Evolutionary conservation across 2,888 invertebrate species (phyloP).

Genomic region (Aelia acuminata): DNA sequence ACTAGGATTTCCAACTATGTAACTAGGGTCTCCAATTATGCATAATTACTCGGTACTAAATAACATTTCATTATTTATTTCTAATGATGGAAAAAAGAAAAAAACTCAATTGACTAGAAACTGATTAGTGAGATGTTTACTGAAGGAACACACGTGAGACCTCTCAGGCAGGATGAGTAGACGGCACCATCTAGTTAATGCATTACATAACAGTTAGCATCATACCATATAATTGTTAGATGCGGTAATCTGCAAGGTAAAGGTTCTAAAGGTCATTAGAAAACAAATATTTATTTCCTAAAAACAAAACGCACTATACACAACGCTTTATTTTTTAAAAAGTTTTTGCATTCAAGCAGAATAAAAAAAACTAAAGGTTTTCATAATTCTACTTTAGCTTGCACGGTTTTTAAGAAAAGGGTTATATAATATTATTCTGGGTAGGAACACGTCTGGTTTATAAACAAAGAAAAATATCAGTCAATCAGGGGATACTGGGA

Average conservation of each 20-base stretch:
- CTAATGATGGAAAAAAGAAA: background rate
- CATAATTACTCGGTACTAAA: background rate
- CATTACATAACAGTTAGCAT: background rate
- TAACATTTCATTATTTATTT: background rate
- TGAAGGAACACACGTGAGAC: background rate
- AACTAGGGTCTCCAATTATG: background rate
- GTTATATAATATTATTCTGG: too few species aligned
- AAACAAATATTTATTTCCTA: too few species aligned
- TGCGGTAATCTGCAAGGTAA: background rate
- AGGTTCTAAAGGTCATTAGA: too few species aligned
- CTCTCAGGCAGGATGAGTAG: background rate
- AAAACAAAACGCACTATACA: background rate
- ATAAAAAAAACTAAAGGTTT: too few species aligned
- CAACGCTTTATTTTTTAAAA: background rate
- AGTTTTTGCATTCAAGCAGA: too few species aligned
- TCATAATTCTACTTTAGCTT: too few species aligned
- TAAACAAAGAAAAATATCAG: too few species aligned
- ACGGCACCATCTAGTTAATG: background rate
- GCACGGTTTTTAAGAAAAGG: too few species aligned
- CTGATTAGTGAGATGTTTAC: background rate
- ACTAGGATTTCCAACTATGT: too few species aligned
- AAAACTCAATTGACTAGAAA: conserved; percentile 1
- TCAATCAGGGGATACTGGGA: too few species aligned
- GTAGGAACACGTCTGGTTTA: too few species aligned
- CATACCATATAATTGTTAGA: background rate